Evolutionary conservation across 2,888 invertebrate genomes (phyloP).

Genomic region (Tethea ocularis): DNA sequence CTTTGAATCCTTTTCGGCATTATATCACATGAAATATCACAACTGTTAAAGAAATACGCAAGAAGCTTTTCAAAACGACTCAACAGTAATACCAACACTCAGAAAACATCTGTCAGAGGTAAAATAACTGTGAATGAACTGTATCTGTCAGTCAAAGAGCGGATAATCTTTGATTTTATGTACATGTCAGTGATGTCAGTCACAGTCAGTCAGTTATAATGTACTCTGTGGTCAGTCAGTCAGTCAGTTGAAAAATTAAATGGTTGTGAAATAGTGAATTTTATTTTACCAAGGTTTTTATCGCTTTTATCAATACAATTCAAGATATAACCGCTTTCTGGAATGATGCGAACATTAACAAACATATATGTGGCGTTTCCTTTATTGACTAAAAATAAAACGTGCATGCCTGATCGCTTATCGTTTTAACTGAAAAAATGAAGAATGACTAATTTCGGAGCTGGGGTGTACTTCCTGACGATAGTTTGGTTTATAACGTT

Average conservation of each 20-base stretch:
- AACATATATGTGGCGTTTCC: constrained; percentile 44
- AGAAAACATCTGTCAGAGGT: too few species aligned
- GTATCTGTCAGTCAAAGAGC: too few species aligned
- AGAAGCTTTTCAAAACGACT: too few species aligned
- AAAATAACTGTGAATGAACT: too few species aligned
- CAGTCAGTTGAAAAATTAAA: constrained; percentile 11
- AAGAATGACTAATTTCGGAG: constrained; percentile 81
- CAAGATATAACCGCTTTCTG: constrained; percentile 37
- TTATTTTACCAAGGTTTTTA: constrained; percentile 35
- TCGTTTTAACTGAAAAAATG: constrained; percentile 24
- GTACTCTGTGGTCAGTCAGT: background rate
- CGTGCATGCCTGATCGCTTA: constrained; percentile 39
- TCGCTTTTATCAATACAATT: constrained; percentile 32
- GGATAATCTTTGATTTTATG: too few species aligned
- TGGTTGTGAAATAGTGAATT: constrained; percentile 34
- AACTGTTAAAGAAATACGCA: too few species aligned
- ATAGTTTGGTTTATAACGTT: constrained; percentile 86
- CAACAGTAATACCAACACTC: too few species aligned
- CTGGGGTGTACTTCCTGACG: constrained; percentile 87
- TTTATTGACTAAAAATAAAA: constrained; percentile 42
- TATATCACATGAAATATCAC: too few species aligned
- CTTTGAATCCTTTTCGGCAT: too few species aligned
- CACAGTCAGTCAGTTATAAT: background rate
- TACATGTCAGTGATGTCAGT: background rate
- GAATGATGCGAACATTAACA: constrained; percentile 28